These are phyloP conservation scores for Halictus rubicundus DNA, from an alignment of 1,140 invertebrate species.

Conservation along the genomic window DNA sequence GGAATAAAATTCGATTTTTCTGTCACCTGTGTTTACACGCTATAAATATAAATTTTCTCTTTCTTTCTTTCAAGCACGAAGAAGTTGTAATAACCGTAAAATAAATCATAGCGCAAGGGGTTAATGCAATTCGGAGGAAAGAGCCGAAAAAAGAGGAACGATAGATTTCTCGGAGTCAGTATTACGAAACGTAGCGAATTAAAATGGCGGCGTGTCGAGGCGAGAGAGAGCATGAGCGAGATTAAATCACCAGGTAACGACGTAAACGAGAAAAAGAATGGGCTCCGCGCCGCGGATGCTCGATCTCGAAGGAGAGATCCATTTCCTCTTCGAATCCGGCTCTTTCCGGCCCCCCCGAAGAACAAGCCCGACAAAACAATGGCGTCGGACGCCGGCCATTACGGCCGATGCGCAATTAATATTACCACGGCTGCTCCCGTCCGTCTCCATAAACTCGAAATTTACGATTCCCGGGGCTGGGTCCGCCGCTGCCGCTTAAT, in stretches of 20 bases:
- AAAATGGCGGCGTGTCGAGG: constrained; percentile 5
- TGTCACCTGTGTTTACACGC: too few relatives aligned
- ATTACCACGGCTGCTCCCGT: constrained; percentile 24
- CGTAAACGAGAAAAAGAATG: constrained; percentile 6
- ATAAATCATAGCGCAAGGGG: too few relatives aligned
- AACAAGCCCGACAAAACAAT: not conserved
- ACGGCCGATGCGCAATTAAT: constrained; percentile 24
- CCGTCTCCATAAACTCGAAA: constrained; percentile 40
- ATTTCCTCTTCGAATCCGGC: not conserved
- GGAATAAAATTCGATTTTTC: too few relatives aligned
- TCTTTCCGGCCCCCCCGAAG: not conserved
- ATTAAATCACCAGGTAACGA: constrained; percentile 4
- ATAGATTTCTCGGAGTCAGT: too few relatives aligned
- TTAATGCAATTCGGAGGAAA: too few relatives aligned
- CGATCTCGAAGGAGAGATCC: constrained; percentile 6
- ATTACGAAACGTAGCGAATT: constrained; percentile 3
- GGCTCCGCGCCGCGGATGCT: not conserved
- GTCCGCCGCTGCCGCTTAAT: constrained; percentile 17
- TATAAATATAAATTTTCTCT: too few relatives aligned
- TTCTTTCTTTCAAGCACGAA: too few relatives aligned
- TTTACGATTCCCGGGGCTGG: constrained; percentile 29
- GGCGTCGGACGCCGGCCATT: not conserved
- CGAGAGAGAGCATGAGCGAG: not conserved
- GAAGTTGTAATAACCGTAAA: too few relatives aligned
- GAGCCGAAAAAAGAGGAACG: too few relatives aligned